Base-by-base conservation (phyloP, 2,888 invertebrate species). In the Ditylenchus weischeri region DNA sequence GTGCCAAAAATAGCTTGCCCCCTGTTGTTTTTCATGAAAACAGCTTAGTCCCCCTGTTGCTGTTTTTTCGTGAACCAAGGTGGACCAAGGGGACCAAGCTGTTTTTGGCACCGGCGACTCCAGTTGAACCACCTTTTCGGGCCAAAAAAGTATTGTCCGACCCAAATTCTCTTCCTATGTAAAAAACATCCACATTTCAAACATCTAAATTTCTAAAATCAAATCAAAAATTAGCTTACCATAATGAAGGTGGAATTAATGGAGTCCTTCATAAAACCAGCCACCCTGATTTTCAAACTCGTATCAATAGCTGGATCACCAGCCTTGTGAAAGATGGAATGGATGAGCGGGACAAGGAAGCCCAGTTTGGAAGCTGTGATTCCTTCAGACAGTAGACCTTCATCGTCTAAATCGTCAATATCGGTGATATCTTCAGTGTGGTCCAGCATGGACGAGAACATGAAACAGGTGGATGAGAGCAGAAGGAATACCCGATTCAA, bases 401-500 rank as follows among this genome's bases (percentile, higher is more conserved):
- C 72, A 19, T 71, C 72, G 49, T 70, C 29, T 4, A 63, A 47
- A 19, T 43, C 62, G 19, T 57, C 61, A 38, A 48, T 21, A 18
- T 36, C 57, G 21, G 63, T 61, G 62, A 62, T 63, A 13, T 66
- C 70, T 29, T 66, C 65, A 11, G 69, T 62, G 13, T 66, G 57
- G 15, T 75, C 63, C 15, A 61, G 68, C 23, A 68, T 48, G 35
- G 66, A 47, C 11, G 51, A 70, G 38, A 67, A 57, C 61, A 69
- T 54, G 47, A 72, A 58, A 47, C 73, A 73, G 4, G 73, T 54
- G 11, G 73, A 64, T 2, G 66, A 70, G 38, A 80, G 72, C 38
- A 76, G 60, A 11, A 72, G 68, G 60, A 80, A 73, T 50, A 74
- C 71, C 49, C 78, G 66, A 57, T 72, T 73, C n/a, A 80, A 50